phyloP scores from a whole-genome alignment of 2,888 invertebrate species.

The Drosophila mimetica region DNA sequence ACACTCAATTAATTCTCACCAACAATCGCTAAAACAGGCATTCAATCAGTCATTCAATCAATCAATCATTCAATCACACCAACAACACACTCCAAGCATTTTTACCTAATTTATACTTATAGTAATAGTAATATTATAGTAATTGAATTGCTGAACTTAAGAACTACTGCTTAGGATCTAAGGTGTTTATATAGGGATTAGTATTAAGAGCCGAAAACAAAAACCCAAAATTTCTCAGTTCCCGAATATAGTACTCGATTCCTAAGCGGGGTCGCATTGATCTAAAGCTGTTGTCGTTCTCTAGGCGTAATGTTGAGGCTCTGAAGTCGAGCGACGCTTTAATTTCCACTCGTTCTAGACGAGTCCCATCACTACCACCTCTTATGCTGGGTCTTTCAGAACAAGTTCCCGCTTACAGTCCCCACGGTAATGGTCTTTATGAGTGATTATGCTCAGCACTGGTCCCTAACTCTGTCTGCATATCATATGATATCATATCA shows the following conservation, averaged over 20 bases:
- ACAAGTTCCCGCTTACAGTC: slow-evolving; percentile 27
- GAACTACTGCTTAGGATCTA: slow-evolving; percentile 10
- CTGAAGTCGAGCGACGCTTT: slow-evolving; percentile 69
- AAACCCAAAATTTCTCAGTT: background rate
- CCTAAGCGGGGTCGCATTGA: slow-evolving; percentile 34
- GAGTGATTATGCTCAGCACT: too few relatives aligned
- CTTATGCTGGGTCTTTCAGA: slow-evolving; percentile 40
- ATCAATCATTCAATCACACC: too few relatives aligned
- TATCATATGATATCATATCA: too few relatives aligned
- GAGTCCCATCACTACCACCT: slow-evolving; percentile 65
- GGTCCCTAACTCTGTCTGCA: background rate
- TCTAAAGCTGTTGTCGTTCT: slow-evolving; percentile 41
- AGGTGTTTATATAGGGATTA: slow-evolving; percentile 23
- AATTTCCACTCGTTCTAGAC: slow-evolving; percentile 60
- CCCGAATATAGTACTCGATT: background rate
- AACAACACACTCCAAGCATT: slow-evolving; percentile 29
- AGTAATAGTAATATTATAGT: too few relatives aligned
- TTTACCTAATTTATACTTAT: slow-evolving; percentile 9
- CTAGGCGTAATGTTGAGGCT: slow-evolving; percentile 63
- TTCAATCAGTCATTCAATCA: slow-evolving; percentile 10
- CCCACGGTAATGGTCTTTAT: background rate
- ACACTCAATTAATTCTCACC: background rate
- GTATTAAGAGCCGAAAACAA: slow-evolving; percentile 17
- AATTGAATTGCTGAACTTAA: slow-evolving; percentile 17
- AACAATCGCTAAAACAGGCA: background rate